Percentiles rank a stretch among this genome's conserved stretches.
Evolutionary conservation across 2,113 vertebrate genomes (phyloP).

Genomic region (Tonatia bakeri): DNA sequence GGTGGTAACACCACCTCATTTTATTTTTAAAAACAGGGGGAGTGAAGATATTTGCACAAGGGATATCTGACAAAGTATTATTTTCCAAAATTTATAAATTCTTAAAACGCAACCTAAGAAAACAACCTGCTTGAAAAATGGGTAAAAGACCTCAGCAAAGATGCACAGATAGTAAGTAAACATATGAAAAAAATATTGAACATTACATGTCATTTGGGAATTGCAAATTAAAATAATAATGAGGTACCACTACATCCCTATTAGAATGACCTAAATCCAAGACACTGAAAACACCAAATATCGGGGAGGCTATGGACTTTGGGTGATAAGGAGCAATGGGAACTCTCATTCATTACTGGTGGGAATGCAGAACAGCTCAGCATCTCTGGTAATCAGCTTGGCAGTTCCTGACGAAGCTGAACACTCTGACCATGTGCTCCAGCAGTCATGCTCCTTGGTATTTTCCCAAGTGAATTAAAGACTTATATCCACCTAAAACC

Average conservation of each 20-base stretch:
- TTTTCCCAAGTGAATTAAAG: neutral
- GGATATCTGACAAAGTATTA: neutral
- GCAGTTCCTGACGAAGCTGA: neutral
- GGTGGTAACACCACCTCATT: neutral
- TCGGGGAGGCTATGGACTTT: neutral
- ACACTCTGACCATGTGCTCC: neutral
- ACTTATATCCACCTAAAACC: neutral
- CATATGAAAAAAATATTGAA: neutral
- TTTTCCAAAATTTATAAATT: neutral
- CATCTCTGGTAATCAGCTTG: neutral
- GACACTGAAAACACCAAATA: neutral
- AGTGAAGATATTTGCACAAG: neutral
- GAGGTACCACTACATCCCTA: neutral
- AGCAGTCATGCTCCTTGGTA: neutral
- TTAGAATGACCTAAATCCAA: neutral
- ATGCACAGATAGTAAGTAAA: neutral
- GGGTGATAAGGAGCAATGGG: neutral
- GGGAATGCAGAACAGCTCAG: neutral
- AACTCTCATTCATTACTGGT: neutral
- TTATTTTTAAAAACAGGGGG: neutral
- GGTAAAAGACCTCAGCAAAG: neutral
- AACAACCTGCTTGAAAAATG: neutral
- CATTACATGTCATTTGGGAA: neutral
- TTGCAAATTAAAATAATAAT: neutral
- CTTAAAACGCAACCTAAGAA: neutral